These are phyloP conservation scores for Istiophorus platypterus DNA, from an alignment of 2,113 vertebrate genomes.

Conservation along the genomic window DNA sequence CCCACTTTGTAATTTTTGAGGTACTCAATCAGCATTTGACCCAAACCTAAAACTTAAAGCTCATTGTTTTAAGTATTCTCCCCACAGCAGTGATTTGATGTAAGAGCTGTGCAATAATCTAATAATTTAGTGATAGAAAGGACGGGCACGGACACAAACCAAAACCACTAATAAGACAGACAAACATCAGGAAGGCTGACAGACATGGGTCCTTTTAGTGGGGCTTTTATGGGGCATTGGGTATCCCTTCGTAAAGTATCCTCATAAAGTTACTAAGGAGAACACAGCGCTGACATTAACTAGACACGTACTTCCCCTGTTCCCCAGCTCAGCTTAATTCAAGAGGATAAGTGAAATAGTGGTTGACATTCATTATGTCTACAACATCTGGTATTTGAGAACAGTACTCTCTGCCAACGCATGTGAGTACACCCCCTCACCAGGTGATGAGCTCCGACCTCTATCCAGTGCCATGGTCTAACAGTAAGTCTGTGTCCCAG, in stretches of 20 bases:
- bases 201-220: neutral
- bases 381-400: neutral
- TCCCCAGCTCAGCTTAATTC: neutral
- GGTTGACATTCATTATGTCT: conserved; percentile 14
- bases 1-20: neutral
- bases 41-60: neutral
- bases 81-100: neutral
- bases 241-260: conserved; percentile 26
- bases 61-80: neutral
- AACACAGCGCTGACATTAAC: conserved; percentile 19
- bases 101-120: neutral
- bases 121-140: neutral
- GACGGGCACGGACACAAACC: neutral
- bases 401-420: neutral
- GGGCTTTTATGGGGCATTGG: conserved; percentile 19
- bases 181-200: neutral
- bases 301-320: neutral
- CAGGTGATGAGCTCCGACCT: conserved; percentile 18
- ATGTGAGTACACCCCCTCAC: neutral
- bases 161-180: neutral
- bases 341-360: neutral
- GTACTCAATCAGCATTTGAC: no score
- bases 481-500: neutral
- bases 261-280: conserved; percentile 25
- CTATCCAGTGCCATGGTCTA: neutral